Base-by-base conservation (phyloP, 2,888 invertebrate genomes). In the Sinohyriopsis cumingii region DNA sequence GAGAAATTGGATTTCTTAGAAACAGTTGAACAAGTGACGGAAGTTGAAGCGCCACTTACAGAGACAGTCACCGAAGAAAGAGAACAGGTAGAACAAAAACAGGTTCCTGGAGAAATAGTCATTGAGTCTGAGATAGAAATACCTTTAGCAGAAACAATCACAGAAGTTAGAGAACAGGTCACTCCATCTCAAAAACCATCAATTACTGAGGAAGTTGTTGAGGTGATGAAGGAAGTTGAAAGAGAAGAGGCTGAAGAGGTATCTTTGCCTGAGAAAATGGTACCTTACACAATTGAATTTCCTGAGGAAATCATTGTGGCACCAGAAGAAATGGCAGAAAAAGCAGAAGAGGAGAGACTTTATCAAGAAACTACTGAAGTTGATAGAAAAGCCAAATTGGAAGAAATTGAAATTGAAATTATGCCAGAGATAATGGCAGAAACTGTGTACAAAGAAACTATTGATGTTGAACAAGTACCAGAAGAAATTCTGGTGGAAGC, bases 291-390 rank as follows among this genome's bases (percentile, higher is more conserved):
- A 33, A 56, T 65, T 45, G 65, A 56, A 60, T 57, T 54, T 66
- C 67, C 67, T 33, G 71, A 69, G 61, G 69, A 60, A 67, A 63
- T 63, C 63, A 7, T 7, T 33, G 5, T 33, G 33, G 33, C 33
- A 33, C 33, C 55, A 62, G 67, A 67, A 15, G 28, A 56, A 18
- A 15, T 33, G 18, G 55, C 55, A 55, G 61, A n/a, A n/a, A n/a
- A 62, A 56, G n/a, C 25, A n/a, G n/a, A 55, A 28, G 33, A 24
- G 3, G 68, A 62, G 20, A 53, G 28, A 24, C 53, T 63, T 15
- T 56, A 22, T 25, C 45, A 55, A n/a, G 66, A 63, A 63, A 57
- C 63, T n/a, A 54, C 59, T 28, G 67, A 63, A 20, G 59, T 64
- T 64, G 71, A 33, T 5, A 33, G 33, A 33, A 33, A 33, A 33